Evolutionary conservation across 1,140 invertebrate genomes (phyloP).

Genomic region (Rhysida immarginata): DNA sequence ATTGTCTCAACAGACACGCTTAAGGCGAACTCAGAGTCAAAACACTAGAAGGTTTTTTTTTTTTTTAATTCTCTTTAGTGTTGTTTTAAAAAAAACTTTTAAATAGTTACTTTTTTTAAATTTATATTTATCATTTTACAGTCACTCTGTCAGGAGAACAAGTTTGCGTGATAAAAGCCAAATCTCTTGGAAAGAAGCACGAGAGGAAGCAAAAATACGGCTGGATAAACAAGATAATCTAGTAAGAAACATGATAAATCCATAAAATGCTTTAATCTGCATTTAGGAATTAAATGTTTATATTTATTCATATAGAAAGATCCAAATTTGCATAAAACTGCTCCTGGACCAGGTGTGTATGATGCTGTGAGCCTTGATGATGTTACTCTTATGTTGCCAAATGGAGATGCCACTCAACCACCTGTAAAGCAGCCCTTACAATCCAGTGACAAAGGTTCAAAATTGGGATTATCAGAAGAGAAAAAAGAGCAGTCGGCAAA

Average conservation of each 20-base stretch:
- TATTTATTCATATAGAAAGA: too few species aligned
- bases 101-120: neutral
- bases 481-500: too few species aligned
- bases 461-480: too few species aligned
- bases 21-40: conserved; percentile 24
- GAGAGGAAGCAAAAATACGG: conserved; percentile 58
- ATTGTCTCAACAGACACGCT: conserved; percentile 21
- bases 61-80: neutral
- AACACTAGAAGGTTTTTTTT: conserved; percentile 31
- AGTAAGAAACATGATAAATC: neutral
- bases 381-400: too few species aligned
- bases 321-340: too few species aligned
- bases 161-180: conserved; percentile 86
- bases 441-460: too few species aligned
- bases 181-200: conserved; percentile 86
- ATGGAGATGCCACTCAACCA: too few species aligned
- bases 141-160: conserved; percentile 79
- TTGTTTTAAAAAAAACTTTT: neutral
- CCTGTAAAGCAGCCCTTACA: too few species aligned
- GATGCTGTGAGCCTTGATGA: too few species aligned
- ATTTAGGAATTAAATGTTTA: too few species aligned
- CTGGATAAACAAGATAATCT: conserved; percentile 19
- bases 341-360: too few species aligned
- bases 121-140: conserved; percentile 32
- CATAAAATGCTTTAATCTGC: too few species aligned